phyloP scores from a whole-genome alignment of 2,113 vertebrate genomes.

The Apteryx owenii region DNA sequence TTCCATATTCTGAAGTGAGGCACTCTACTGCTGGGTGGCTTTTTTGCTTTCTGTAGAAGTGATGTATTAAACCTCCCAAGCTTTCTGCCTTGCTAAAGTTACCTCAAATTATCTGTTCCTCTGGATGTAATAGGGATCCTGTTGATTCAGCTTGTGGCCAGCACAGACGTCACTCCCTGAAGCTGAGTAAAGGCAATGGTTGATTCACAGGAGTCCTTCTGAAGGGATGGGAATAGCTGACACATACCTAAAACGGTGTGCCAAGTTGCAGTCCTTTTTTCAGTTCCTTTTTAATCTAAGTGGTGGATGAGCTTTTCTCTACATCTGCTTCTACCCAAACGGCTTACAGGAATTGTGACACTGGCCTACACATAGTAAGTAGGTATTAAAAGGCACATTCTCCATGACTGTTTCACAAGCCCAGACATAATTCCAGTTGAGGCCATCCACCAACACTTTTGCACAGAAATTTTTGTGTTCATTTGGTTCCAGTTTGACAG shows the following conservation, averaged over 20 bases:
- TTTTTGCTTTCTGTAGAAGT: not conserved
- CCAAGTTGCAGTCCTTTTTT: not conserved
- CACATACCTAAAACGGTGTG: fast-evolving
- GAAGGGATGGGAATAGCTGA: not conserved
- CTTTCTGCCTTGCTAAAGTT: not conserved
- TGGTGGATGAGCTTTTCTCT: not conserved
- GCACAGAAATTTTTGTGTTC: not conserved
- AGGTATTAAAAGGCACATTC: not conserved
- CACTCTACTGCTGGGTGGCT: not conserved
- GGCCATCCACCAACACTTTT: not conserved
- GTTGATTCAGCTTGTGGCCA: not conserved
- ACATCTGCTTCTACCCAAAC: not conserved
- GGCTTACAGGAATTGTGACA: not conserved
- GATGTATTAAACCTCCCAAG: not conserved
- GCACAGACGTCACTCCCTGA: not conserved
- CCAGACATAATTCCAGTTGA: not conserved
- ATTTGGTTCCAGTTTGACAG: not conserved
- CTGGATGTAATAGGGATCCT: not conserved
- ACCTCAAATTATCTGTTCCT: not conserved
- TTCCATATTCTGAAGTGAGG: constrained; percentile 31
- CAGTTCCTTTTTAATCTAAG: not conserved
- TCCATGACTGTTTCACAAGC: not conserved
- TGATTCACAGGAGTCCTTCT: not conserved
- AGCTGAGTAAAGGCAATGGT: not conserved
- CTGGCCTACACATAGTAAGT: not conserved